These are phyloP conservation scores for Miichthys miiuy DNA, from an alignment of 2,797 vertebrate species.

Conservation along the genomic window DNA sequence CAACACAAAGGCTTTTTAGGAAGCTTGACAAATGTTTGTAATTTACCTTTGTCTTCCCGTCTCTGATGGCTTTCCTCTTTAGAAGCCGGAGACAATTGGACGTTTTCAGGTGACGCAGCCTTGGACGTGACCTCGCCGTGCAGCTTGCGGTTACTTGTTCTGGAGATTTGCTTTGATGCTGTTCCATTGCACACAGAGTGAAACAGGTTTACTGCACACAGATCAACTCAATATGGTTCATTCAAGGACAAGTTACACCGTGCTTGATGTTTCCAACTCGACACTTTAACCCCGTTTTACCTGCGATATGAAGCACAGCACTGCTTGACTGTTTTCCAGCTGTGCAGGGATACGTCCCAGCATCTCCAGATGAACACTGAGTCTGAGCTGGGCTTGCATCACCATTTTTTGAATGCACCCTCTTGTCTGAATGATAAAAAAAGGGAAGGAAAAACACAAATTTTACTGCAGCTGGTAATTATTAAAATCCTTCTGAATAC, in stretches of 20 bases:
- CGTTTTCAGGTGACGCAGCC: neutral
- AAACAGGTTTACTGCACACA: conserved; percentile 27
- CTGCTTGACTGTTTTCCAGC: conserved; percentile 49
- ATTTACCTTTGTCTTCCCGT: conserved; percentile 53
- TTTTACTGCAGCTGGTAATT: neutral
- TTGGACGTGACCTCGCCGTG: conserved; percentile 23
- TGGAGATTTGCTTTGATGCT: conserved; percentile 55
- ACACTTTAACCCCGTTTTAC: conserved; percentile 20
- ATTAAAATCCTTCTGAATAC: neutral
- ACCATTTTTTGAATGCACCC: conserved; percentile 27
- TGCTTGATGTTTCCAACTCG: neutral
- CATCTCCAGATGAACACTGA: conserved; percentile 42
- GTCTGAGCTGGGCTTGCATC: conserved; percentile 46
- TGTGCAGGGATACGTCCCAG: conserved; percentile 41
- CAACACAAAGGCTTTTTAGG: neutral
- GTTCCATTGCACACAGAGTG: conserved; percentile 38
- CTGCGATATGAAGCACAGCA: conserved; percentile 52
- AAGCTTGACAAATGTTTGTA: conserved; percentile 4
- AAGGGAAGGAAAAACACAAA: neutral
- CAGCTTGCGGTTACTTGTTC: conserved; percentile 18
- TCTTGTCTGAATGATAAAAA: conserved; percentile 42
- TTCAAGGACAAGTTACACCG: neutral
- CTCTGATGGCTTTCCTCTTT: conserved; percentile 17
- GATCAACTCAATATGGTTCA: neutral
- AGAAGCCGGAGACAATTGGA: conserved; percentile 1